These are phyloP conservation scores for Formica selysi DNA, from an alignment of 1,140 invertebrate species.

Conservation along the genomic window DNA sequence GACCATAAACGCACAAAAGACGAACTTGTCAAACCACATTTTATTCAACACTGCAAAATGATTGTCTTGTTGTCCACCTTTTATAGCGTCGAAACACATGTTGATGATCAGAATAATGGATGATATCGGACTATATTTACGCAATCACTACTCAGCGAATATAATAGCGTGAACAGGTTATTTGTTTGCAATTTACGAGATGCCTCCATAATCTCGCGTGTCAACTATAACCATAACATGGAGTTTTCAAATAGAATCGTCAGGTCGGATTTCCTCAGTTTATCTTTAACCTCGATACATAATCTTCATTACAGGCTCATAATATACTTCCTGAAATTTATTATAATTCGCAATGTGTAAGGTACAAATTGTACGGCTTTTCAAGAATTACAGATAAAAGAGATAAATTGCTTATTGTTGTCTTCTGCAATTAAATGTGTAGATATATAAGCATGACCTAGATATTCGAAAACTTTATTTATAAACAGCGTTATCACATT, in stretches of 20 bases:
- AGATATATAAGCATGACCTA: background rate
- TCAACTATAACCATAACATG: conserved; percentile 43
- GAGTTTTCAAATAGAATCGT: conserved; percentile 51
- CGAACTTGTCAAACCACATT: conserved; percentile 75
- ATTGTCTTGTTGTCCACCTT: conserved; percentile 6
- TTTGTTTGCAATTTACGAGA: conserved; percentile 46
- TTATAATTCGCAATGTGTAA: conserved; percentile 11
- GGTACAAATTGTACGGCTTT: conserved; percentile 34
- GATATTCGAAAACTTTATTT: background rate
- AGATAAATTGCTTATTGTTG: conserved; percentile 24
- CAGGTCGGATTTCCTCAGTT: conserved; percentile 61
- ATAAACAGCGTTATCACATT: background rate
- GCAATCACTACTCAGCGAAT: conserved; percentile 25
- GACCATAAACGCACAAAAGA: conserved; percentile 69
- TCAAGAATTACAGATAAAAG: conserved; percentile 24
- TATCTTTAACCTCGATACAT: conserved; percentile 52
- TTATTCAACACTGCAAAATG: conserved; percentile 21
- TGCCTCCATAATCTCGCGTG: conserved; percentile 49
- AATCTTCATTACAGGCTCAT: conserved; percentile 50
- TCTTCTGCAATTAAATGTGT: background rate
- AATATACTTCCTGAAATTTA: conserved; percentile 57
- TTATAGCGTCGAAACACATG: conserved; percentile 30
- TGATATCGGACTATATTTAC: conserved; percentile 46
- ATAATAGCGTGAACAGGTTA: conserved; percentile 51
- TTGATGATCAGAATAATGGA: conserved; percentile 9